Evolutionary conservation across 2,113 vertebrate genomes (phyloP), one percentile per base, ranked within the genome.

Genomic region (Aythya baeri): DNA sequence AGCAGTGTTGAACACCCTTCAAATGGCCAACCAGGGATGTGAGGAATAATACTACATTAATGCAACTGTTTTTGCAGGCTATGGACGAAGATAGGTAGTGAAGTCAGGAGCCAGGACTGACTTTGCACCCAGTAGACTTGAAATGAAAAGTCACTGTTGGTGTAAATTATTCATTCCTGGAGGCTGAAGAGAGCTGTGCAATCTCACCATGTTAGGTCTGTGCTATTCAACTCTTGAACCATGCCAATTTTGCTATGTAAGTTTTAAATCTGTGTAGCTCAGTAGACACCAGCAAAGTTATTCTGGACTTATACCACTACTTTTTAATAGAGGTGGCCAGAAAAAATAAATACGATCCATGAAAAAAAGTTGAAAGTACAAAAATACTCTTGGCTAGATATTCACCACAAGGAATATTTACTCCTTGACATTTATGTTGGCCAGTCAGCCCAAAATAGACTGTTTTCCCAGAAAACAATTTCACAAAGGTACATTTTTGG

Each of bases 391-490:
- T 91, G 55, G 31, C 75, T 68, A 7, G 0, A 80, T 89, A 54
- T 66, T 88, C 50, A 50, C 58, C 49, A 79, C 68, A n/a, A 88
- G 55, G 50, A 79, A 76, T 91, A 92, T 91, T 94, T 94, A 66
- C 41, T 91, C 54, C 44, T 91, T 94, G 89, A 86, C 17, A 82
- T 93, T 89, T 94, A 38, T 20, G 44, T 72, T 88, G 58, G 26
- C 32, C 54, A 70, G 32, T 34, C 58, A 89, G 54, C 31, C 62
- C 78, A 87, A 95, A 87, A 89, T 66, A 77, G 43, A 76, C 7
- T 18, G 4, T 91, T 91, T 95, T 94, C 78, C 59, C 55, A 94
- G 71, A 91, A 94, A 91, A 71, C 13, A 91, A 59, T 55, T 79
- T 59, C 20, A 63, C 44, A n/a, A 89, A 88, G 75, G 50, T 84